Evolutionary conservation across 2,797 vertebrate species (phyloP).

Genomic region (Melanogrammus aeglefinus): DNA sequence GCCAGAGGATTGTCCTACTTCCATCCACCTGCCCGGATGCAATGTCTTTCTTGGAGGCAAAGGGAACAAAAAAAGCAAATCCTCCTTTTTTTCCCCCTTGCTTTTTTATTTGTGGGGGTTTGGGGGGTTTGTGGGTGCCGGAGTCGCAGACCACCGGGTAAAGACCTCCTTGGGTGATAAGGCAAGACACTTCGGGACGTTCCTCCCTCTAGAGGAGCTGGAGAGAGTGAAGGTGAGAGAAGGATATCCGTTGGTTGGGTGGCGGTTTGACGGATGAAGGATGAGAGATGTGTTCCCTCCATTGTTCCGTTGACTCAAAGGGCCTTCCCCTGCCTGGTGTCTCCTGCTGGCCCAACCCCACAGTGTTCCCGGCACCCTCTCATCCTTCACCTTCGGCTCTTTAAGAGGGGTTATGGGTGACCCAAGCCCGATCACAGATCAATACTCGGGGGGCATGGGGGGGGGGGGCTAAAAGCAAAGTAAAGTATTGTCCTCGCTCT

Average conservation of each 20-base stretch:
- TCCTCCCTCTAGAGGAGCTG: not conserved
- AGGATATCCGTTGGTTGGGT: constrained; percentile 23
- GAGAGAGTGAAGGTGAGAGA: constrained; percentile 11
- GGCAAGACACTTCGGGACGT: constrained; percentile 16
- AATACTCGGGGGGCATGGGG: constrained; percentile 24
- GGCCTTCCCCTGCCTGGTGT: not conserved
- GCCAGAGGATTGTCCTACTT: constrained; percentile 41
- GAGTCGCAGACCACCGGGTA: not conserved
- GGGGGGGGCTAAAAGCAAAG: constrained; percentile 32
- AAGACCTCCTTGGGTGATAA: constrained; percentile 41
- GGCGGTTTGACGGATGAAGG: constrained; percentile 33
- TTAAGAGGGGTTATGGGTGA: constrained; percentile 18
- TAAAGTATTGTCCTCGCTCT: constrained; percentile 12
- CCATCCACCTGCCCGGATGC: constrained; percentile 31
- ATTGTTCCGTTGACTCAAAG: constrained; percentile 16
- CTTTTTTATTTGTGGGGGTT: not conserved
- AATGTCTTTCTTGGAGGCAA: not conserved
- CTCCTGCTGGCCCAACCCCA: not conserved
- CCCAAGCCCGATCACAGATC: constrained; percentile 29
- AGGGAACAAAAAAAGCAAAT: not conserved
- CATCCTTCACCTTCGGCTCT: constrained; percentile 36
- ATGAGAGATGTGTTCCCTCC: constrained; percentile 33
- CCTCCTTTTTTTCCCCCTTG: not conserved
- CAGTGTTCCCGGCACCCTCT: not conserved
- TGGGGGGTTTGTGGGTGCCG: too few species aligned